These are phyloP conservation scores for Oxyteleia sp. DNA, from an alignment of 2,888 invertebrate species.

Conservation along the genomic window DNA sequence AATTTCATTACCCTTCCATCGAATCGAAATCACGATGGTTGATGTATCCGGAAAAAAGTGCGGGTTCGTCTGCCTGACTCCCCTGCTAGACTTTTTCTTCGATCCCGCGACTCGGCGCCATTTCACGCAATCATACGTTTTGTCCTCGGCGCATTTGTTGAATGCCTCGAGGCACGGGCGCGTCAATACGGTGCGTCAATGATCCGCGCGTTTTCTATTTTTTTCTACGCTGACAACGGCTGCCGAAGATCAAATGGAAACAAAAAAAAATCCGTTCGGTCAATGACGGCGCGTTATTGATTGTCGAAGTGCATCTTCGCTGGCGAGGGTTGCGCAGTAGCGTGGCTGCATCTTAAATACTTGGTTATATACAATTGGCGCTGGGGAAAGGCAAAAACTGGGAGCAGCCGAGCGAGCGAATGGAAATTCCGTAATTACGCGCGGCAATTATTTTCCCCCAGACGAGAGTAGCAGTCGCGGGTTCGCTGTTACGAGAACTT, in stretches of 20 bases:
- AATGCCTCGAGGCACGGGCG: constrained; percentile 49
- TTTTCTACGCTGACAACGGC: no score
- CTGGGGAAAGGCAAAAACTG: constrained; percentile 42
- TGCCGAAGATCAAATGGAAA: no score
- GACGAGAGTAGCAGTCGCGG: constrained; percentile 67
- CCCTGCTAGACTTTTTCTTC: constrained; percentile 67
- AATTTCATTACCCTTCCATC: constrained; percentile 83
- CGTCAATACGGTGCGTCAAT: constrained; percentile 59
- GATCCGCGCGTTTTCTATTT: no score
- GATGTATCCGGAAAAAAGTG: constrained; percentile 80
- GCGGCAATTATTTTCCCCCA: constrained; percentile 81
- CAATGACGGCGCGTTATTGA: no score
- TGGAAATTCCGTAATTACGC: constrained; percentile 81
- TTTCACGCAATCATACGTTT: constrained; percentile 67
- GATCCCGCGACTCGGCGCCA: constrained; percentile 54
- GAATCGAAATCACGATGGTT: constrained; percentile 79
- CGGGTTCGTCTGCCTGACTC: constrained; percentile 71
- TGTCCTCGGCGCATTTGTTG: constrained; percentile 60
- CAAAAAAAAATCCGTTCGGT: no score
- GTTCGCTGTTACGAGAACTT: constrained; percentile 82
- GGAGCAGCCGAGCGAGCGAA: constrained; percentile 9
- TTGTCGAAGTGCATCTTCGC: no score
- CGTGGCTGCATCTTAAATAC: constrained; percentile 47
- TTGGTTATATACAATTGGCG: constrained; percentile 37
- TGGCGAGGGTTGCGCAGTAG: constrained; percentile 54